A percentile compares a stretch with the other conserved stretches of the same genome.
Conservation (phyloP, 2,888 invertebrate genomes). For the Tachina grossa region DNA sequence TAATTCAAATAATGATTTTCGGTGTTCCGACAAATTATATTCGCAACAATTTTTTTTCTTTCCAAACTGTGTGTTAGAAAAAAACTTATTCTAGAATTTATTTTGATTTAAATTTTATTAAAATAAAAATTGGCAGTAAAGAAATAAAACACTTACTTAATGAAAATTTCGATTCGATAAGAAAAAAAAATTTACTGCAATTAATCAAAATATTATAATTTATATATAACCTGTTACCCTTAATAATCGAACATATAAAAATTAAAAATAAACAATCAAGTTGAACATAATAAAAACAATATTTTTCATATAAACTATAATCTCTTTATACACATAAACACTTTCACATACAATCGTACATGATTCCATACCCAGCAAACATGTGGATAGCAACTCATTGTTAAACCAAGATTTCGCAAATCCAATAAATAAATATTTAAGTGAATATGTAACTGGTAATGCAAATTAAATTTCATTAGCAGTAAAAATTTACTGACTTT, state of each 20-base stretch:
- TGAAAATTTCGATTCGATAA: neutral
- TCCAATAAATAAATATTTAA: too few relatives aligned
- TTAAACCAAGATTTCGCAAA: too few relatives aligned
- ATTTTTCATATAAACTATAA: neutral
- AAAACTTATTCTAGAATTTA: too few relatives aligned
- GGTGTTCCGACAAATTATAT: too few relatives aligned
- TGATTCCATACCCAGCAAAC: neutral
- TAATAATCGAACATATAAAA: neutral
- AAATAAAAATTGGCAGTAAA: too few relatives aligned
- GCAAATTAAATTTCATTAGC: too few relatives aligned
- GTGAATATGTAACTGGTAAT: too few relatives aligned
- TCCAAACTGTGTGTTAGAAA: neutral
- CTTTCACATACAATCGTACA: neutral
- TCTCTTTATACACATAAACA: neutral
- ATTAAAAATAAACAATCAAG: neutral
- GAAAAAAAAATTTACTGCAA: neutral
- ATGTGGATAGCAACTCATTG: neutral
- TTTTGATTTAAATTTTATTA: too few relatives aligned
- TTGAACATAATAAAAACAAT: conserved; percentile 5
- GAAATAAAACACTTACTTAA: neutral
- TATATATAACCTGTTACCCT: neutral
- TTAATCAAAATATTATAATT: conserved; percentile 17
- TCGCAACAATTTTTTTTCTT: neutral
- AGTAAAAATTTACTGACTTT: too few relatives aligned
- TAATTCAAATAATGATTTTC: too few relatives aligned